Percentiles rank a stretch among this genome's conserved stretches.
Conservation (phyloP, 2,888 invertebrate species). For the Synanthedon vespiformis region DNA sequence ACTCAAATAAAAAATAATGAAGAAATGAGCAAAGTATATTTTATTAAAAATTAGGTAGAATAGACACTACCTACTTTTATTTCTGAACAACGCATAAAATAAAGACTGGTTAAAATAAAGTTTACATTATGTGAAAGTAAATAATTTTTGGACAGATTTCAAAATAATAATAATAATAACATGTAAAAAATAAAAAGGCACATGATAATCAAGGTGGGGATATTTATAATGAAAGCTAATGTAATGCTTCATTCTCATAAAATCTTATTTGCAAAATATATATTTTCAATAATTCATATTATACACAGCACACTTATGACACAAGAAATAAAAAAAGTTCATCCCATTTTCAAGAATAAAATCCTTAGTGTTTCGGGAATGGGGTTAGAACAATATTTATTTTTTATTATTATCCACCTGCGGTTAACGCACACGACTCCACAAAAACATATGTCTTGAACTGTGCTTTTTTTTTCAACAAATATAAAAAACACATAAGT, state of each 20-base stretch:
- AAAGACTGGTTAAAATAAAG: too few relatives aligned
- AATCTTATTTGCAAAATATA: background rate
- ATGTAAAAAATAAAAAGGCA: slow-evolving; percentile 42
- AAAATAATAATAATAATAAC: slow-evolving; percentile 24
- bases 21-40: background rate
- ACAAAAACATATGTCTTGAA: too few relatives aligned
- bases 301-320: too few relatives aligned
- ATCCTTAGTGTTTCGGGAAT: too few relatives aligned
- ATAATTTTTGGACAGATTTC: slow-evolving; percentile 22
- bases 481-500: too few relatives aligned
- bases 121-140: slow-evolving; percentile 13
- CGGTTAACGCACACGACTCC: too few relatives aligned
- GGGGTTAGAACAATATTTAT: too few relatives aligned
- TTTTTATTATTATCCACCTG: too few relatives aligned
- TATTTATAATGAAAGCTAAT: slow-evolving; percentile 13
- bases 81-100: too few relatives aligned
- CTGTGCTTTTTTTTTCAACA: too few relatives aligned
- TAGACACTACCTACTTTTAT: too few relatives aligned
- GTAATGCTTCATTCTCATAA: background rate
- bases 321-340: too few relatives aligned
- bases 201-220: slow-evolving; percentile 58
- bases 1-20: background rate
- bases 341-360: slow-evolving; percentile 3
- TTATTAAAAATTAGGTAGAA: background rate
- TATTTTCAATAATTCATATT: background rate